These are phyloP conservation scores for Tolypeutes matacus DNA, from an alignment of 2,797 vertebrate genomes.

Conservation along the genomic window DNA sequence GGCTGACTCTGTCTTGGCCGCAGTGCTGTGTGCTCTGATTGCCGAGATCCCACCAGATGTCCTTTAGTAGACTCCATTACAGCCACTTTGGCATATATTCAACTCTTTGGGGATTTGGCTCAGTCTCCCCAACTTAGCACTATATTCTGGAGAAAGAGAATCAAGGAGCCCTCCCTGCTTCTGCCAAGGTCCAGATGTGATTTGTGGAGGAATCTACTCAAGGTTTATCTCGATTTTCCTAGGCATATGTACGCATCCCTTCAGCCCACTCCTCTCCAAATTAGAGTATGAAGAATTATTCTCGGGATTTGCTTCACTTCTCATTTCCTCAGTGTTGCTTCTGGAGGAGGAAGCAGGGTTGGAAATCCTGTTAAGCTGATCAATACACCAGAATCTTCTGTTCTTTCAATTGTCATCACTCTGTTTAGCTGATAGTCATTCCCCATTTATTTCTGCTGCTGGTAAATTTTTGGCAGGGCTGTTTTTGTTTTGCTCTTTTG, in stretches of 20 bases:
- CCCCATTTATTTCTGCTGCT: neutral
- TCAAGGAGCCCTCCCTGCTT: neutral
- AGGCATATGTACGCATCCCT: neutral
- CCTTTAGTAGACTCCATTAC: constrained; percentile 27
- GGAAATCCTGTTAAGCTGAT: neutral
- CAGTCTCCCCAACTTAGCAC: neutral
- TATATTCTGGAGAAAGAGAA: neutral
- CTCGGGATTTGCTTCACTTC: neutral
- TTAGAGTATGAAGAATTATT: neutral
- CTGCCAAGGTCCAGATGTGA: constrained; percentile 62
- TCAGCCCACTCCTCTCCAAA: neutral
- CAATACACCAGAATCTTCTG: neutral
- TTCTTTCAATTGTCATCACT: neutral
- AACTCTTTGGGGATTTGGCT: constrained; percentile 51
- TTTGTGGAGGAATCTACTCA: neutral
- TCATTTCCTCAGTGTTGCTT: neutral
- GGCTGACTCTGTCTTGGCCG: neutral
- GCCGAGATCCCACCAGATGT: constrained; percentile 50
- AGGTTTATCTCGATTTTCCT: constrained; percentile 64
- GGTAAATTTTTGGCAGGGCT: neutral
- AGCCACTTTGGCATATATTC: neutral
- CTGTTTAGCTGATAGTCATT: neutral
- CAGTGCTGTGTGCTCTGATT: neutral
- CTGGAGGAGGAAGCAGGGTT: neutral
- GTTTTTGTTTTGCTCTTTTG: neutral